These are phyloP conservation scores for Orchesellides sinensis DNA, from an alignment of 2,888 invertebrate genomes.

Conservation along the genomic window DNA sequence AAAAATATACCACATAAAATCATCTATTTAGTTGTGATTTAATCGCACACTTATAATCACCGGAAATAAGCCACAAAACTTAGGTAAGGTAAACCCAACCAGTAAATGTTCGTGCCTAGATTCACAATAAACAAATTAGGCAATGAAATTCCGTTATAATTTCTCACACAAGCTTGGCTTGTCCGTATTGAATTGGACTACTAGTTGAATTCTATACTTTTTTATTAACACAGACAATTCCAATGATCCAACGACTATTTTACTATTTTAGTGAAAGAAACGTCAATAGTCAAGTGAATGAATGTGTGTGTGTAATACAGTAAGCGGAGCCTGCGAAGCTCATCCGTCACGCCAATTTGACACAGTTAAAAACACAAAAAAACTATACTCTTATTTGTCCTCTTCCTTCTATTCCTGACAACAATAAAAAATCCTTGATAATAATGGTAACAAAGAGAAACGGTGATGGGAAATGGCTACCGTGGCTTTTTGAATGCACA, in stretches of 20 bases:
- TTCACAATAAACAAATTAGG: not conserved
- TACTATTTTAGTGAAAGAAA: not conserved
- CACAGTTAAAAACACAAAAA: conserved; percentile 40
- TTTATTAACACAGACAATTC: not conserved
- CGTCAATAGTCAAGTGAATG: not conserved
- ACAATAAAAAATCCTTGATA: conserved; percentile 3
- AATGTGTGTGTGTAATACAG: conserved; percentile 18
- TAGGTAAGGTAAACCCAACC: too few species aligned
- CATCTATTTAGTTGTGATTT: too few species aligned
- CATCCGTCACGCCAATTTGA: conserved; percentile 52
- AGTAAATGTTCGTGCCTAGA: too few species aligned
- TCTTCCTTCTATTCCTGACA: conserved; percentile 5
- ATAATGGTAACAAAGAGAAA: conserved; percentile 39
- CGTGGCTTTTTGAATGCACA: not conserved
- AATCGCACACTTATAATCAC: conserved; percentile 4
- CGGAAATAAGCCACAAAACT: conserved; percentile 3
- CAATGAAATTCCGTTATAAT: not conserved
- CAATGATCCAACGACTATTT: not conserved
- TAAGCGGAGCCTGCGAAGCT: conserved; percentile 32
- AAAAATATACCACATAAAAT: too few species aligned
- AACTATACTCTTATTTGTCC: conserved; percentile 25
- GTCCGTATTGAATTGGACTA: too few species aligned
- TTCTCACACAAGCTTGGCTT: not conserved
- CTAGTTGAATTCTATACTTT: too few species aligned
- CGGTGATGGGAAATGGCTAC: not conserved